Evolutionary conservation across 2,888 invertebrate genomes (phyloP), one percentile per base, ranked within the genome.

Genomic region (Tiliacea aurago): DNA sequence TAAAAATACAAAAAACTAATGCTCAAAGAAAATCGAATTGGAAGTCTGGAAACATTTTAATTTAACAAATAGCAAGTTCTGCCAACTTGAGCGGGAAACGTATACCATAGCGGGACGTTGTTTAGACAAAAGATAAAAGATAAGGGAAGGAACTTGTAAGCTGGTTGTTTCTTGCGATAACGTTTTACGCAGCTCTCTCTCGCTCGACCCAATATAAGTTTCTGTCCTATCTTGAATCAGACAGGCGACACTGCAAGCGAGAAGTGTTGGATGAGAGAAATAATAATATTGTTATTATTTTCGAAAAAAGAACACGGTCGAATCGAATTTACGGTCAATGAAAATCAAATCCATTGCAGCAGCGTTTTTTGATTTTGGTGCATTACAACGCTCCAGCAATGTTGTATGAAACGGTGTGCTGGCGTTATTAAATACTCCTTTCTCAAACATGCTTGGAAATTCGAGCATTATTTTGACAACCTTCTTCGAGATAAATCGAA

Each of bases 121-220:
- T 90, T 92, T 91, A 92, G 90, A 92, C 90, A 89, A 90, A 90
- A 91, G 91, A 91, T 91, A 90, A 89, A 81, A 89, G 90, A 90
- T 90, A 90, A 90, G 83, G 66, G 64, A 83, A 76, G 83, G 86
- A 90, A 90, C 87, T 90, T 91, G 90, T 89, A 90, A 91, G 89
- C 89, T 83, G 86, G 86, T 90, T 90, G 90, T 86, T 88, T 78
- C 84, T 84, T 75, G 83, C 85, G 91, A 92, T 92, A 91, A 91
- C 88, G 86, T 88, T 92, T 90, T 90, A 91, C 91, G 87, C 86
- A 87, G 78, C 83, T 84, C 80, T 86, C 87, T 78, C 58, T 70
- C 86, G 81, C 58, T 70, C 86, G 81, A 90, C 87, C 90, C 90
- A 90, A 92, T 92, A 90, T 91, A 92, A 91, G 91, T 92, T 92